phyloP scores from a whole-genome alignment of 2,797 vertebrate genomes.

The Chromobotia macracanthus region DNA sequence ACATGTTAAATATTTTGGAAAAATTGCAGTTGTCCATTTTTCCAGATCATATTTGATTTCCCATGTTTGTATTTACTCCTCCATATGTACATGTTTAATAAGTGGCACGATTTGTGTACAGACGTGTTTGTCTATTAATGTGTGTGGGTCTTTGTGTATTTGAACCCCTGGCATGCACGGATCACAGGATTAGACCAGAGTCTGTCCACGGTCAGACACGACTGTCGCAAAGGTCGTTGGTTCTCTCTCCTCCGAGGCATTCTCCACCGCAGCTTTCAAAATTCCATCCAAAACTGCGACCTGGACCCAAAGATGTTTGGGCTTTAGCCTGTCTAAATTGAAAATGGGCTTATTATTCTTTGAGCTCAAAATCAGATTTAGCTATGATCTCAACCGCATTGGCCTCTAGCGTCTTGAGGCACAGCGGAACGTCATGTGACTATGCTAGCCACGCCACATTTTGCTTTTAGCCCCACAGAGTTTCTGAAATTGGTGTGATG shows the following conservation, averaged over 20 bases:
- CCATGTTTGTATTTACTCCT: too few relatives aligned
- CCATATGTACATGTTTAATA: neutral
- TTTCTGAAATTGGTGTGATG: neutral
- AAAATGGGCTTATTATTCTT: constrained; percentile 16
- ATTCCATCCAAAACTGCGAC: neutral
- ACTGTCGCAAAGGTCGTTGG: neutral
- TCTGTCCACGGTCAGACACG: neutral
- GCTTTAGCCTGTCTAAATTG: constrained; percentile 15
- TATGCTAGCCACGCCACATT: neutral
- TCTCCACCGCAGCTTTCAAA: constrained; percentile 6
- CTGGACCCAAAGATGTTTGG: constrained; percentile 5
- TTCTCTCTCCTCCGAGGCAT: neutral
- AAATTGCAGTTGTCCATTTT: too few relatives aligned
- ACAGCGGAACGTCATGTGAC: neutral
- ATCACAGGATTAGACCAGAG: neutral
- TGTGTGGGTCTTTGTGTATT: constrained; percentile 2
- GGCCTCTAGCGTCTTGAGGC: neutral
- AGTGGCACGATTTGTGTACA: neutral
- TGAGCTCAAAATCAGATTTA: constrained; percentile 28
- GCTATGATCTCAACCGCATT: constrained; percentile 12
- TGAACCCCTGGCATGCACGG: neutral
- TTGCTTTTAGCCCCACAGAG: neutral
- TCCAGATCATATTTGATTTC: too few relatives aligned
- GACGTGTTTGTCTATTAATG: neutral
- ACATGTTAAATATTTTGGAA: neutral